These are phyloP conservation scores for Lepidocolaptes lacrymiger DNA, from an alignment of 2,797 vertebrate genomes.

Conservation along the genomic window DNA sequence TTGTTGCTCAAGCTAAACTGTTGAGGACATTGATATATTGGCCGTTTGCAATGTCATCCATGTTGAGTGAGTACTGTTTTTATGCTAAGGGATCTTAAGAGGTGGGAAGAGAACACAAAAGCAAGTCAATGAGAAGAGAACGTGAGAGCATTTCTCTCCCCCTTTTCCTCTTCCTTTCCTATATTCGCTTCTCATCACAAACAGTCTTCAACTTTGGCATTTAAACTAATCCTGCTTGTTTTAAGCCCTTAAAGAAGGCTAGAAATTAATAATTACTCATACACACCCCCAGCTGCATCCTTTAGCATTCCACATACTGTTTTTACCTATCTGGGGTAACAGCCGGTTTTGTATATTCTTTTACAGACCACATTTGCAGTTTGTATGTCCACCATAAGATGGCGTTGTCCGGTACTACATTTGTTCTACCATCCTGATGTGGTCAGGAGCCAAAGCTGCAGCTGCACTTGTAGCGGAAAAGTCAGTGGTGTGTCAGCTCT, in stretches of 20 bases:
- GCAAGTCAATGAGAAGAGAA: neutral
- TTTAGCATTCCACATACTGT: neutral
- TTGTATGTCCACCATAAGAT: neutral
- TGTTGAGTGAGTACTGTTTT: neutral
- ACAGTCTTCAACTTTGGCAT: neutral
- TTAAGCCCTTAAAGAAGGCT: neutral
- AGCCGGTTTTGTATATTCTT: neutral
- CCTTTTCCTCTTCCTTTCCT: neutral
- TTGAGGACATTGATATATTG: neutral
- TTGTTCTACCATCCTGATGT: neutral
- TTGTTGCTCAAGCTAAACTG: neutral
- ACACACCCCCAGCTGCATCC: too few species aligned
- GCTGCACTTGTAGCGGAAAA: neutral
- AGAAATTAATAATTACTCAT: neutral
- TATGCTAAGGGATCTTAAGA: neutral
- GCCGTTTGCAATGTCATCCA: neutral
- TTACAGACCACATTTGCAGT: neutral
- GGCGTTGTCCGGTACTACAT: conserved; percentile 4
- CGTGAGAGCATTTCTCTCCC: neutral
- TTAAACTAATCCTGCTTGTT: neutral
- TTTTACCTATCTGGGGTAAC: neutral
- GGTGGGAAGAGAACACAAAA: neutral
- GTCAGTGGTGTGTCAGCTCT: neutral
- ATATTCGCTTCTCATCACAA: neutral
- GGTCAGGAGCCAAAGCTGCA: neutral